A percentile compares a stretch with the other conserved stretches of the same genome.
phyloP scores from a whole-genome alignment of 64 coral and sea anemone genomes.

The Cladopsammia gracilis region DNA sequence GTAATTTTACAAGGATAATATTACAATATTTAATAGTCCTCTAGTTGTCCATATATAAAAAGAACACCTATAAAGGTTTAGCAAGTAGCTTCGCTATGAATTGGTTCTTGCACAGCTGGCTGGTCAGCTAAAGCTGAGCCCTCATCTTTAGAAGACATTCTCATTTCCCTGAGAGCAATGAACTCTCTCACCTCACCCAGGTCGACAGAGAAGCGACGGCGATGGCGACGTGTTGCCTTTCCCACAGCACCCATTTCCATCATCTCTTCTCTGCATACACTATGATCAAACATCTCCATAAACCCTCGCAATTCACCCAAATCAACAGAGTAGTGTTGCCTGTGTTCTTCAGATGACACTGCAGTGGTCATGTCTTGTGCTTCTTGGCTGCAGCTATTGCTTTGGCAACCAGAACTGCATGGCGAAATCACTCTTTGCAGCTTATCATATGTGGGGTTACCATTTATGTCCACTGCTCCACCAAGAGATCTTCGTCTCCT shows the following conservation, averaged over 20 bases:
- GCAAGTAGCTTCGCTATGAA: too few relatives aligned
- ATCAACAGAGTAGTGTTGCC: background rate
- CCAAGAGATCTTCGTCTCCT: slow-evolving; percentile 2
- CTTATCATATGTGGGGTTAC: background rate
- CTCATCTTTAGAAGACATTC: background rate
- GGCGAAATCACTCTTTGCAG: background rate
- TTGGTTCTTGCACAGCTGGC: too few relatives aligned
- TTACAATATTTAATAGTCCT: too few relatives aligned
- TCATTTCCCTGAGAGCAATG: background rate
- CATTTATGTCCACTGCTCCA: background rate
- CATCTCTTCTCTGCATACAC: background rate
- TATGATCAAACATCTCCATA: background rate
- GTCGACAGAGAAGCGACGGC: background rate
- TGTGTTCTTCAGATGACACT: background rate
- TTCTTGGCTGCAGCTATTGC: background rate
- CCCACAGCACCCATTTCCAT: background rate
- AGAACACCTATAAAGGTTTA: too few relatives aligned
- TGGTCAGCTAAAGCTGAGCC: background rate
- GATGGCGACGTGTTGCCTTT: too few relatives aligned
- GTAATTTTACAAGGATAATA: too few relatives aligned
- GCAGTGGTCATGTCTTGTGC: background rate
- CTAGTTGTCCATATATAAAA: too few relatives aligned
- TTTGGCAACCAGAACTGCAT: background rate
- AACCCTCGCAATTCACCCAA: background rate
- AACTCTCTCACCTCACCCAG: background rate